Percentiles rank a stretch among this genome's conserved stretches.
phyloP scores from a whole-genome alignment of 2,888 invertebrate species.

The Parochlus steinenii region DNA sequence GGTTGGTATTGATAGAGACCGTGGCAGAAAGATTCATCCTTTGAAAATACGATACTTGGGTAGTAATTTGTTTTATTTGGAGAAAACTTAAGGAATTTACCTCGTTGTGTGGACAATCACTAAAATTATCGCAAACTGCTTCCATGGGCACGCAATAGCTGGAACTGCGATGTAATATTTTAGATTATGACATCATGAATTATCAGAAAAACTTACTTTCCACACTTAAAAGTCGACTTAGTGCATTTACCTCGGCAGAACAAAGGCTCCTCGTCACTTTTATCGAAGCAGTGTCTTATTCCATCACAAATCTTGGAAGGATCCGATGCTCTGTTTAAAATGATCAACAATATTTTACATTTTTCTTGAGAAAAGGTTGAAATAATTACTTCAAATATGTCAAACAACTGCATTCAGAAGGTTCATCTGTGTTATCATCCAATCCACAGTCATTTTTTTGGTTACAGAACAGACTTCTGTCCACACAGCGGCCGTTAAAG shows the following conservation, averaged over 20 bases:
- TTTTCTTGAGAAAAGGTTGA: background rate
- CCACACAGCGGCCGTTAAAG: conserved; percentile 45
- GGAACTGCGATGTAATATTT: conserved; percentile 18
- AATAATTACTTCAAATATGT: conserved; percentile 37
- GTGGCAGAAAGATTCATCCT: conserved; percentile 52
- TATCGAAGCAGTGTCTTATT: conserved; percentile 55
- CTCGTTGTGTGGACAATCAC: conserved; percentile 52
- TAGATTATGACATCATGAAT: background rate
- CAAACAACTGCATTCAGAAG: conserved; percentile 42
- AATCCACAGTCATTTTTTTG: conserved; percentile 46
- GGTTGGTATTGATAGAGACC: conserved; percentile 29
- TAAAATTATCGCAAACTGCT: conserved; percentile 57
- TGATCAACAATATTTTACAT: background rate
- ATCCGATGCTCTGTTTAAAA: conserved; percentile 33
- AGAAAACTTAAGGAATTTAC: no score
- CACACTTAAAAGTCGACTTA: conserved; percentile 24
- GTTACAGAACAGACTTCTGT: conserved; percentile 52
- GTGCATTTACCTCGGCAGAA: conserved; percentile 31
- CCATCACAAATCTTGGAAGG: conserved; percentile 62
- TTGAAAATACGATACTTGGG: no score
- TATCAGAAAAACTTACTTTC: conserved; percentile 26
- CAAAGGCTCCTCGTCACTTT: conserved; percentile 53
- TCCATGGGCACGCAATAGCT: conserved; percentile 50
- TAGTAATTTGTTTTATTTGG: no score
- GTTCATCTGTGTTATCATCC: conserved; percentile 63